These are phyloP conservation scores for Geothlypis trichas DNA, from an alignment of 2,113 vertebrate species.

Conservation along the genomic window DNA sequence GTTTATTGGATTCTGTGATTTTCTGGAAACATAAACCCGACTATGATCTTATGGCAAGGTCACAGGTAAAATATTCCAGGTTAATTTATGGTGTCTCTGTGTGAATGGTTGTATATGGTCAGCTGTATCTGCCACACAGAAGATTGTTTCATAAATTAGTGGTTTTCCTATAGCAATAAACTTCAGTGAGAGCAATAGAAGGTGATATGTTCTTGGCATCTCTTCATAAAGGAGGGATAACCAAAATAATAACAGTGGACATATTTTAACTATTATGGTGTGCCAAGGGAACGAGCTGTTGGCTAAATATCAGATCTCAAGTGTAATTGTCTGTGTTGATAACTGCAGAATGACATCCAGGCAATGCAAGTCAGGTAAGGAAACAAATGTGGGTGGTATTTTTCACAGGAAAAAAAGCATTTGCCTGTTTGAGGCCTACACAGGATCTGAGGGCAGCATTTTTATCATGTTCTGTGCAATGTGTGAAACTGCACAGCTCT, in stretches of 20 bases:
- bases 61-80: constrained; percentile 38
- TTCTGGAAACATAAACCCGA: constrained; percentile 55
- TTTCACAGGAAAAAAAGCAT: background rate
- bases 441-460: background rate
- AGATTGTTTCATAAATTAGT: constrained; percentile 42
- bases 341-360: constrained; percentile 5
- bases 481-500: background rate
- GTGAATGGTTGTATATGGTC: constrained; percentile 52
- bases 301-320: constrained; percentile 29
- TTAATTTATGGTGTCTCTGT: constrained; percentile 49
- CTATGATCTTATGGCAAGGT: constrained; percentile 43
- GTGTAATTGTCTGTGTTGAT: background rate
- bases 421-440: background rate
- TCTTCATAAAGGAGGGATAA: constrained; percentile 31
- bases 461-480: background rate
- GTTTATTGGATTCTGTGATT: constrained; percentile 24
- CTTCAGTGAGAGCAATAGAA: constrained; percentile 4
- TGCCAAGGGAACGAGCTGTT: constrained; percentile 12
- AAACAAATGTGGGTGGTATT: constrained; percentile 26
- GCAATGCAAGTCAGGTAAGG: background rate
- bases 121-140: constrained; percentile 1
- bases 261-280: constrained; percentile 38
- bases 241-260: constrained; percentile 27
- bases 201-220: constrained; percentile 35
- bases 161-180: constrained; percentile 51